These are phyloP conservation scores for Cyphomyrus discorhynchus DNA, from an alignment of 2,113 vertebrate genomes.

Conservation along the genomic window DNA sequence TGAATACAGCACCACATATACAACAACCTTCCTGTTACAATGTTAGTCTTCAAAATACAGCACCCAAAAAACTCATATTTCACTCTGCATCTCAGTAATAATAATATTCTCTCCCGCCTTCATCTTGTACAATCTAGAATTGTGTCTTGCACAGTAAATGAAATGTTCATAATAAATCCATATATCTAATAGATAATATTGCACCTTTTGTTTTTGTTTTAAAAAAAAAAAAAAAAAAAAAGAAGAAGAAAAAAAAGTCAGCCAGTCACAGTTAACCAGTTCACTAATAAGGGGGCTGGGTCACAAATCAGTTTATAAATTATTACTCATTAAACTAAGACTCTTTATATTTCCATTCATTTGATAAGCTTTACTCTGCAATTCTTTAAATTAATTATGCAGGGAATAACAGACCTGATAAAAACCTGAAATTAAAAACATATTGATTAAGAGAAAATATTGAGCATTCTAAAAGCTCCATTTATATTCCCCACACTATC, in stretches of 20 bases:
- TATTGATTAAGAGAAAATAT: constrained; percentile 3
- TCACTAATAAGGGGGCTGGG: constrained; percentile 6
- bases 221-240: not conserved
- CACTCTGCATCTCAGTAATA: not conserved
- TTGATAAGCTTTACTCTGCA: not conserved
- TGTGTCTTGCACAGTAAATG: not conserved
- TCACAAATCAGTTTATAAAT: not conserved
- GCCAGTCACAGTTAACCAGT: constrained; percentile 10
- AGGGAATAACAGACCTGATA: not conserved
- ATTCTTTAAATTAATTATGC: not conserved
- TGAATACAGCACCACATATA: constrained; percentile 18
- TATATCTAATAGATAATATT: not conserved
- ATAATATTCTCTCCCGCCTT: not conserved
- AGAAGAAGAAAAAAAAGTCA: not conserved
- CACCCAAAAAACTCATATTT: constrained; percentile 7
- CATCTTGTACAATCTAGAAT: not conserved
- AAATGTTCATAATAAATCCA: constrained; percentile 1
- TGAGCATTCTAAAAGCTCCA: constrained; percentile 1
- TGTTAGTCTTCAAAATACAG: constrained; percentile 19
- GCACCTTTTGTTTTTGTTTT: not conserved
- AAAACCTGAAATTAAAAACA: not conserved
- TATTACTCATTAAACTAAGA: not conserved
- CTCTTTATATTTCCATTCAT: not conserved
- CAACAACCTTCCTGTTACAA: constrained; percentile 16
- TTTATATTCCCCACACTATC: not conserved